Evolutionary conservation across 2,888 invertebrate species (phyloP), one percentile per base, ranked within the genome.

Genomic region (Drosophila barbarae): DNA sequence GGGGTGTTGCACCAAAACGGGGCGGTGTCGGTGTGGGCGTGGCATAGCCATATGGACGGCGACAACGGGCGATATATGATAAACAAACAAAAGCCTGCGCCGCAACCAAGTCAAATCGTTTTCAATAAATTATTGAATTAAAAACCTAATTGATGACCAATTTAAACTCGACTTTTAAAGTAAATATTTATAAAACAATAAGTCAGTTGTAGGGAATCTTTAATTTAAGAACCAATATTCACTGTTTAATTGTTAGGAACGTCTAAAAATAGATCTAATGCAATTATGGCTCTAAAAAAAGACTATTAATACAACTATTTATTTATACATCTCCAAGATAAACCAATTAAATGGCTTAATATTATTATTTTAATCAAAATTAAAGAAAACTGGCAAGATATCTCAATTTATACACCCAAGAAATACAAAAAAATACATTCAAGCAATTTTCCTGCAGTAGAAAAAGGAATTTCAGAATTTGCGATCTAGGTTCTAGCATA

Each of bases 1-100:
- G 26, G 55, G 34, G 42, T 34, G 34, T 58, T 54, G 35, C 42
- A 58, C 47, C 10, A 30, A 10, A 21, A 9, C 23, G n/a, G 55
- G 50, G 21, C 21, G 46, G 59, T 55, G 55, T n/a, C 5, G n/a
- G 6, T 30, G 28, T 50, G 49, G 63, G 63, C 44, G 52, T 64
- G 63, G 36, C 50, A 44, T 32, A 13, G 56, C 44, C 59, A 55
- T 46, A 55, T 59, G 44, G 44, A n/a, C 7, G 23, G 18, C 12
- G 30, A 21, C 21, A 26, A 26, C 26, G 26, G 15, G 23, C 12
- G 10, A 36, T 42, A 26, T 5, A 23, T 23, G 3, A 32, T 39
- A 30, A 52, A 41, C 38, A 54, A 65, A 46, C 34, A 39, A 41
- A 34, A 15, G 10, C n/a, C n/a, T 30, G 12, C 8, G 26, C 13